Conservation (phyloP, 92 coral and sea anemone species). For the Micromussa lordhowensis region DNA sequence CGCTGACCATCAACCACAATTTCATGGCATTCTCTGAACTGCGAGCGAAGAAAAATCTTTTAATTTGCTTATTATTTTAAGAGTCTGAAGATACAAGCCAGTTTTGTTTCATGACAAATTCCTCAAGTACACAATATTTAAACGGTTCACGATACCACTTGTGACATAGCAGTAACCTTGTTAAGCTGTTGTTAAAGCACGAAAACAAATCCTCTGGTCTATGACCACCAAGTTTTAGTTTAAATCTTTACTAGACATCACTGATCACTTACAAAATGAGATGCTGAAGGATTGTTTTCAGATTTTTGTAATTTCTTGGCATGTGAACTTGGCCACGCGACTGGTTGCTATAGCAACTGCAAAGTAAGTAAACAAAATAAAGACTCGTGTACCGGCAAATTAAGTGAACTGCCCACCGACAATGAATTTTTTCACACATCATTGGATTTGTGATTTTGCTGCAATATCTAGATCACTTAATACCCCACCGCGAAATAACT, state of each 20-base stretch:
- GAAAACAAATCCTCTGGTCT: neutral
- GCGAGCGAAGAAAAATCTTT: neutral
- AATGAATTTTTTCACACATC: neutral
- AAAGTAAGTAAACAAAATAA: slow-evolving; percentile 13
- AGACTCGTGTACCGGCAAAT: neutral
- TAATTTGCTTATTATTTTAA: slow-evolving; percentile 52
- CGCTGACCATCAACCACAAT: neutral
- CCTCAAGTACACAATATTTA: slow-evolving; percentile 14
- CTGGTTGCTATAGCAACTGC: slow-evolving; percentile 20
- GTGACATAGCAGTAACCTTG: neutral
- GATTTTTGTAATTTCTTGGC: neutral
- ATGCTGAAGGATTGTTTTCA: neutral
- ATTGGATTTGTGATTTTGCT: neutral
- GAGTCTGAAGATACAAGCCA: slow-evolving; percentile 38
- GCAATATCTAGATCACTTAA: neutral
- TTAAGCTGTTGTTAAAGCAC: neutral
- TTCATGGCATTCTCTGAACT: neutral
- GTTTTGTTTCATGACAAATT: slow-evolving; percentile 41
- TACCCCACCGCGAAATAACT: neutral
- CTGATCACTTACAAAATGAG: no score
- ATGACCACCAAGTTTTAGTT: neutral
- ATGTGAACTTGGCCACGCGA: slow-evolving; percentile 1
- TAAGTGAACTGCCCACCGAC: neutral
- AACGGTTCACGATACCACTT: slow-evolving; percentile 2
- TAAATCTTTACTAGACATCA: neutral